These are phyloP conservation scores for Bettongia penicillata DNA, from an alignment of 2,113 vertebrate species.

Conservation along the genomic window DNA sequence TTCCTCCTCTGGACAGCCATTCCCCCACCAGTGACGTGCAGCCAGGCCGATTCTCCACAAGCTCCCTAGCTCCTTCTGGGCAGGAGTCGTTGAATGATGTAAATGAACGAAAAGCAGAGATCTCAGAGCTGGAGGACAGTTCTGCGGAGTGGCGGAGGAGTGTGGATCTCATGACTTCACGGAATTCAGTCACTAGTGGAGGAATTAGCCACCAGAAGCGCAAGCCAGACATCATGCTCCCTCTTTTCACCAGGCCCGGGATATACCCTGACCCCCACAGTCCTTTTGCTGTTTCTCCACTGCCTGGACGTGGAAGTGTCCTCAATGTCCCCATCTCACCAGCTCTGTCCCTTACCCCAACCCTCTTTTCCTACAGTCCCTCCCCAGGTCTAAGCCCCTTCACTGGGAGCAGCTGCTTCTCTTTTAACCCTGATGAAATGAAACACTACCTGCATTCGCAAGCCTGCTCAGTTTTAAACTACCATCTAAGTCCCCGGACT, in stretches of 20 bases:
- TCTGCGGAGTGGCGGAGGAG: slow-evolving; percentile 80
- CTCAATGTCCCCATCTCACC: slow-evolving; percentile 84
- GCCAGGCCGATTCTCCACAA: slow-evolving; percentile 63
- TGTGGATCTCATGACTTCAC: slow-evolving; percentile 77
- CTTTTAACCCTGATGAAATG: slow-evolving; percentile 89
- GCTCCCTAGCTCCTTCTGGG: slow-evolving; percentile 50
- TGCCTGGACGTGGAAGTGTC: slow-evolving; percentile 77
- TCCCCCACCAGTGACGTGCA: slow-evolving; percentile 81
- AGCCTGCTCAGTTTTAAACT: slow-evolving; percentile 88
- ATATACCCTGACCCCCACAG: slow-evolving; percentile 84
- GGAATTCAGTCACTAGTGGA: slow-evolving; percentile 51
- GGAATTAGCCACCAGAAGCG: slow-evolving; percentile 78
- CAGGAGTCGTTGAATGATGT: slow-evolving; percentile 42
- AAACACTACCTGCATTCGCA: slow-evolving; percentile 89
- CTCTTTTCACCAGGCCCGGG: slow-evolving; percentile 79
- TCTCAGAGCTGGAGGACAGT: slow-evolving; percentile 76
- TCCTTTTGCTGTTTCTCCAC: slow-evolving; percentile 81
- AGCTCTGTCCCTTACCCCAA: slow-evolving; percentile 83
- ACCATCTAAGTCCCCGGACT: slow-evolving; percentile 87
- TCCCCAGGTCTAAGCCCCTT: slow-evolving; percentile 86
- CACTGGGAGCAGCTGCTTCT: slow-evolving; percentile 85
- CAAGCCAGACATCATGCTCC: slow-evolving; percentile 84
- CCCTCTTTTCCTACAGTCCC: slow-evolving; percentile 86
- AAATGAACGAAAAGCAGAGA: slow-evolving; percentile 69
- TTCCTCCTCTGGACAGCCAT: slow-evolving; percentile 81